Percentiles rank a stretch among this genome's conserved stretches.
Conservation (phyloP, 2,888 invertebrate genomes). For the Cryptocephalus moraei region DNA sequence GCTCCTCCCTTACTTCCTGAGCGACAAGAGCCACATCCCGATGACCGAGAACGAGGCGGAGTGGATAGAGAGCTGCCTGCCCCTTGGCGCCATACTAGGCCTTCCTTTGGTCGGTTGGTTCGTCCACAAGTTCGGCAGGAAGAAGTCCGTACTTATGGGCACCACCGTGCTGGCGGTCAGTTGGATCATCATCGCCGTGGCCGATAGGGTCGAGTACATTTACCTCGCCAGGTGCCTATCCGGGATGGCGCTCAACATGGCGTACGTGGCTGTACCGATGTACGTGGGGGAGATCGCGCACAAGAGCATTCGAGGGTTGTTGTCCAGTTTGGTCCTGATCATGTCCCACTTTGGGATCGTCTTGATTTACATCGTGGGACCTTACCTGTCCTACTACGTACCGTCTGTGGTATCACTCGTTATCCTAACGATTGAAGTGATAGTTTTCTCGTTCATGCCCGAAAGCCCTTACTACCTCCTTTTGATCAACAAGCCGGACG, state of each 20-base stretch:
- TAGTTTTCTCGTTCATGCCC: slow-evolving; percentile 32
- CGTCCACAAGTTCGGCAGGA: slow-evolving; percentile 25
- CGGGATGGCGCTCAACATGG: slow-evolving; percentile 34
- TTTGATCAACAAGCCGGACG: slow-evolving; percentile 25
- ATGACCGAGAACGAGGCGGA: slow-evolving; percentile 22
- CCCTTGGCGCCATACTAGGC: slow-evolving; percentile 18
- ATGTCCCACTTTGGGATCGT: slow-evolving; percentile 31
- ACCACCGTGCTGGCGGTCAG: slow-evolving; percentile 23
- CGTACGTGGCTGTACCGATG: slow-evolving; percentile 35
- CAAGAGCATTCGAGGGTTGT: slow-evolving; percentile 32
- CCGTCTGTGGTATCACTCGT: slow-evolving; percentile 20
- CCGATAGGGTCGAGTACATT: slow-evolving; percentile 20
- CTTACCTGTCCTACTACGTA: slow-evolving; percentile 21
- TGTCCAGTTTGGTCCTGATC: slow-evolving; percentile 32
- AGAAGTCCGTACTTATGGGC: slow-evolving; percentile 27
- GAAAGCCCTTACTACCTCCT: slow-evolving; percentile 32
- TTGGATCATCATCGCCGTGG: slow-evolving; percentile 27
- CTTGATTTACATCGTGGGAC: slow-evolving; percentile 28
- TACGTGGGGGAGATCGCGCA: slow-evolving; percentile 35
- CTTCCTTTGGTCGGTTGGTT: slow-evolving; percentile 25
- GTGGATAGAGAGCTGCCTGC: slow-evolving; percentile 23
- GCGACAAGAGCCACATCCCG: slow-evolving; percentile 25
- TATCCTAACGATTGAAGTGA: slow-evolving; percentile 25
- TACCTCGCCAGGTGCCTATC: slow-evolving; percentile 29
- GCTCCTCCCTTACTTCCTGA: slow-evolving; percentile 28